Evolutionary conservation across 2,113 vertebrate species (phyloP).

Genomic region (Centropus unirufus): DNA sequence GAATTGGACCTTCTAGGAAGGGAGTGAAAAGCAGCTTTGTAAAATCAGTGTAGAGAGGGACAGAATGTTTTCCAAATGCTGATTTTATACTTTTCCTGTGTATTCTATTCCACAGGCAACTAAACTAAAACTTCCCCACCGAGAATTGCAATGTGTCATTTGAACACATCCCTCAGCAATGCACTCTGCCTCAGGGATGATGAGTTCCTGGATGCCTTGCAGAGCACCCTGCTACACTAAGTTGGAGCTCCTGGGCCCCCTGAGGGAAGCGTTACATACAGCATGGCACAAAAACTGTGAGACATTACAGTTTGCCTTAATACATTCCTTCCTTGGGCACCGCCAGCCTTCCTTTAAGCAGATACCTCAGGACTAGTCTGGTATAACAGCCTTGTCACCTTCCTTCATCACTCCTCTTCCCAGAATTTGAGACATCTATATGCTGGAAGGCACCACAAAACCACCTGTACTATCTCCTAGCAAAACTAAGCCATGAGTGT

Average conservation of each 20-base stretch:
- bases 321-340: background rate
- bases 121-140: background rate
- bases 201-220: background rate
- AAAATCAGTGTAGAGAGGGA: conserved; percentile 11
- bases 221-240: background rate
- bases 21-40: background rate
- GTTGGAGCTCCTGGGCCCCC: background rate
- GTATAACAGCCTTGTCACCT: background rate
- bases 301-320: background rate
- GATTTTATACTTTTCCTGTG: conserved; percentile 31
- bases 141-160: background rate
- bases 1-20: conserved; percentile 38
- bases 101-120: conserved; percentile 19
- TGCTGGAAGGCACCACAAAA: background rate
- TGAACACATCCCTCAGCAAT: background rate
- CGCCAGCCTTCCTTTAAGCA: background rate
- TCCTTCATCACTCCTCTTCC: background rate
- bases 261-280: background rate
- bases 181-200: background rate
- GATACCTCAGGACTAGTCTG: background rate
- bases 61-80: conserved; percentile 36
- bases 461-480: background rate
- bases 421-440: background rate
- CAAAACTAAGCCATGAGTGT: background rate
- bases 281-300: background rate